Percentiles rank a stretch among this genome's conserved stretches.
Evolutionary conservation across 2,797 vertebrate species (phyloP).

Genomic region (Fistularia tabacaria): DNA sequence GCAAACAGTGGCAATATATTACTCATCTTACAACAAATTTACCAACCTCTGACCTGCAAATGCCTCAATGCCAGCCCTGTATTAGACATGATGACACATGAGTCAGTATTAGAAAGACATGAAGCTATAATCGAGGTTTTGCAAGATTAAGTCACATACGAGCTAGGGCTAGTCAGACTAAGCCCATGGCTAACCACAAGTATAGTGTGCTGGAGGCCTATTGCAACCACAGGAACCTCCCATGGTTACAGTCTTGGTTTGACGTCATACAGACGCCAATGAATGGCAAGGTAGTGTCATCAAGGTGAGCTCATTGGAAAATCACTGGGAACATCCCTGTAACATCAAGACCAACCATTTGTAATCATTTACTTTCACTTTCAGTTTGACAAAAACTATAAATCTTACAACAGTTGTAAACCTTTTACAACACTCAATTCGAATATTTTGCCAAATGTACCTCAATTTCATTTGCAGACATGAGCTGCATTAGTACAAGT

Average conservation of each 20-base stretch:
- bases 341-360: neutral
- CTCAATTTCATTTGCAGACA: no score
- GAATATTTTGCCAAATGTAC: no score
- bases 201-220: constrained; percentile 6
- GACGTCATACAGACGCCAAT: constrained; percentile 10
- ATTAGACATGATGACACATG: constrained; percentile 5
- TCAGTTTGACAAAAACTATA: no score
- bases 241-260: constrained; percentile 12
- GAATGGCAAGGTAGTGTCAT: constrained; percentile 16
- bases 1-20: constrained; percentile 20
- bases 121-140: constrained; percentile 4
- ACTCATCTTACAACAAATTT: constrained; percentile 31
- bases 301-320: constrained; percentile 26
- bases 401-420: neutral
- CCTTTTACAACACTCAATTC: no score
- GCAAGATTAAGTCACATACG: constrained; percentile 12
- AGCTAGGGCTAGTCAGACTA: constrained; percentile 5
- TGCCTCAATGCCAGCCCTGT: constrained; percentile 10
- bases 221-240: constrained; percentile 18
- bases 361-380: no score
- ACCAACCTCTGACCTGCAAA: constrained; percentile 7
- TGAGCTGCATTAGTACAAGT: no score
- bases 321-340: constrained; percentile 5
- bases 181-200: constrained; percentile 13
- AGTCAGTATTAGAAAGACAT: constrained; percentile 16